Evolutionary conservation across 2,113 vertebrate species (phyloP), one percentile per base, ranked within the genome.

Genomic region (Perca flavescens): DNA sequence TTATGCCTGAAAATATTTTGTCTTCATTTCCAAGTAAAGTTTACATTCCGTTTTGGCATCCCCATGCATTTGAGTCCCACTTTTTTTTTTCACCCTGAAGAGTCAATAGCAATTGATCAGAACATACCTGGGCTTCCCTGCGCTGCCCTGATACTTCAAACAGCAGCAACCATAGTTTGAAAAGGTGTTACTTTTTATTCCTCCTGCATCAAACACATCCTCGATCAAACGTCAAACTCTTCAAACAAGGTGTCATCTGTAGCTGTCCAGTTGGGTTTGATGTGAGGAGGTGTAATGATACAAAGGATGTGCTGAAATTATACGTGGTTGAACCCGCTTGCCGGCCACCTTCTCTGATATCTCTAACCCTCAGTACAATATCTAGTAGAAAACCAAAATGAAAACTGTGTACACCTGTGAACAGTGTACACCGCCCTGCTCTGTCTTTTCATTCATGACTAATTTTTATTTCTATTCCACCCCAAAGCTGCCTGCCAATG

Each of bases 181-280:
- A 92, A 91, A 89, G 88, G 89, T 91, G 90, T 91, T 89, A 89
- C 88, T 92, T 88, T 90, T 90, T 85, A 92, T 91, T 91, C 89
- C 76, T 80, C 63, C 80, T 61, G 85, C 93, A 92, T 93, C 92
- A 94, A 94, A 93, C 91, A 83, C 84, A 82, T 82, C 84, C 93
- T 86, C 92, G 89, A 96, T 95, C 94, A 95, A 95, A 96, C 92
- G 92, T 93, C 92, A 90, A 86, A 89, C 86, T 88, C 95, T 95
- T 96, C 94, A 95, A 95, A 95, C 91, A 88, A 92, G 92, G 89
- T 92, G 93, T 93, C 92, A 94, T 94, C 91, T 90, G 74, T 85
- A 79, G 89, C 93, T 91, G 91, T 92, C 88, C 91, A 7, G 80
- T 68, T n/a, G 56, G 60, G 88, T 95, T 93, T 95, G 94, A 96